Base-by-base conservation (phyloP, 2,888 invertebrate genomes). In the Capitulum mitella region DNA sequence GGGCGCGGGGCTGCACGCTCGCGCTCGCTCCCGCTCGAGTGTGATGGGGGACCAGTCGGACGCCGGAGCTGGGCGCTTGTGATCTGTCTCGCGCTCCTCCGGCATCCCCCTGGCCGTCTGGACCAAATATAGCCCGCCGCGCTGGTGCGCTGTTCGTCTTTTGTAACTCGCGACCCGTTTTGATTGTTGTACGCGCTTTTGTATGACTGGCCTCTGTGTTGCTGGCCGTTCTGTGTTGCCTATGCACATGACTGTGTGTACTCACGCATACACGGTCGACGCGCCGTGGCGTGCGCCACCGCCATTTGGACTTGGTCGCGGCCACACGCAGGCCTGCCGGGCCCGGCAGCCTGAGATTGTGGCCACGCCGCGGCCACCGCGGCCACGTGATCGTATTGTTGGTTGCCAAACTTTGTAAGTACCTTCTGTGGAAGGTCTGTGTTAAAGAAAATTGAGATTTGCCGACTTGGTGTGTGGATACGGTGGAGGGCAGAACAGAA, bases 371-470 rank as follows among this genome's bases (percentile, higher is more conserved):
- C n/a, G n/a, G n/a, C n/a, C n/a, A n/a, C n/a, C n/a, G n/a, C n/a
- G 37, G 34, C 40, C 37, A 70, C 70, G 40, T 70, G 37, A 70
- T 70, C 70, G 70, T 70, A 70, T 40, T 70, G 70, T 70, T 70
- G 40, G 70, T 40, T 70, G 70, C 70, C 70, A 70, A n/a, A 40
- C 70, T 70, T 70, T 70, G 70, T 37, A 37, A 70, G 37, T 70
- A 70, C 70, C 70, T 70, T 40, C 70, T 70, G 40, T 70, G 70
- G 70, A 70, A 40, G 70, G 70, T 70, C 70, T 70, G 70, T 70
- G 70, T 70, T 70, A 40, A 70, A 70, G 70, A 70, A 70, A 70
- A 70, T 70, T 70, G 40, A 70, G 37, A 70, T 70, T 70, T 70
- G 40, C 40, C 40, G 70, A n/a, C n/a, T n/a, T n/a, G n/a, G n/a